Base-by-base conservation (phyloP, 2,113 vertebrate genomes). In the Vulpes ferrilata region DNA sequence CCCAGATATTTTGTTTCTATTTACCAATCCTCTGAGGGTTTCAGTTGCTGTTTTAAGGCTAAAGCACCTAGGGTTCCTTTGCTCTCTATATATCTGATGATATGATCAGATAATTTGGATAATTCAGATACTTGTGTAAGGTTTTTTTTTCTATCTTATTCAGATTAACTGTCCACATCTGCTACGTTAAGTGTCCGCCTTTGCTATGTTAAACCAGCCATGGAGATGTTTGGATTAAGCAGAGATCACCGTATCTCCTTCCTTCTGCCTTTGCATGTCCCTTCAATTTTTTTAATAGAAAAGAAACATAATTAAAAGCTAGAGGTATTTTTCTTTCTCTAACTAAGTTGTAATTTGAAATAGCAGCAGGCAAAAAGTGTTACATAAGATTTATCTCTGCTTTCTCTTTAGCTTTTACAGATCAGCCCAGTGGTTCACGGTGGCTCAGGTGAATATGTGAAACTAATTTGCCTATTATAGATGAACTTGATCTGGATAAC, bases 381-480 rank as follows among this genome's bases (percentile, higher is more conserved):
- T 78, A 17, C 12, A 30, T 23, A 84, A 84, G 79, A 59, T 62
- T 86, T 88, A 27, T 69, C 65, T 96, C 27, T 67, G 48, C 19
- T 65, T 62, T 92, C 48, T 81, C 59, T 88, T 22, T 22, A 69
- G 74, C 6, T 38, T 83, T 73, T 88, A 82, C 7, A 69, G 23
- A 51, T 83, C 48, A 79, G 8, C 48, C 69, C 65, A 67, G 27
- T 25, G 27, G 9, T 43, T 92, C 27, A 65, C 51, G 32, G 38
- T 83, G 84, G 69, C 74, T 87, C 48, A 59, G 69, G 35, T 78
- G 53, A 78, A 11, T 16, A 55, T 62, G 32, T n/a, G 11, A 78
- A 80, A 93, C 27, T 35, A 53, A 90, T 84, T 87, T 93, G 38
- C 82, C 91, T 89, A 92, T 92, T 89, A n/a, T 67, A 89, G n/a